A percentile compares a stretch with the other conserved stretches of the same genome.
These are phyloP conservation scores for Seison nebaliae DNA, from an alignment of 1,140 invertebrate genomes.

Conservation along the genomic window DNA sequence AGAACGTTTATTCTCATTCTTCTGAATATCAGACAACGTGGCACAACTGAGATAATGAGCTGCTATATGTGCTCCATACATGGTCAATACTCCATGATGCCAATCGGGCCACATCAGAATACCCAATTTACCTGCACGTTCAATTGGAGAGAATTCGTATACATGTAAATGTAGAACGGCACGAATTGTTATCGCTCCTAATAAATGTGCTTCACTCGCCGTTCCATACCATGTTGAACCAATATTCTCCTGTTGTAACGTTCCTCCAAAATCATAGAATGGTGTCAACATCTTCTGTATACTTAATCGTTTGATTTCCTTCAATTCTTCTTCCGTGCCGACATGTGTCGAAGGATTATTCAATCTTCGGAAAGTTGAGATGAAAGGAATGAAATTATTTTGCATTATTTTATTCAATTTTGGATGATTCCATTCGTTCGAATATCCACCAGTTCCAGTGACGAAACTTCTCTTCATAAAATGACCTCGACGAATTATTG, in stretches of 20 bases:
- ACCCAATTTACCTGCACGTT: slow-evolving; percentile 6
- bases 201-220: background rate
- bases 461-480: slow-evolving; percentile 6
- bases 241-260: too few species aligned
- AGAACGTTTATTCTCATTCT: too few species aligned
- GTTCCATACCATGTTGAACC: slow-evolving; percentile 11
- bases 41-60: slow-evolving; percentile 5
- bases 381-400: background rate
- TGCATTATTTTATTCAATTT: slow-evolving; percentile 3
- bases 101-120: slow-evolving; percentile 12
- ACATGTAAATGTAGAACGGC: slow-evolving; percentile 6
- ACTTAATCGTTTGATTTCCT: too few species aligned
- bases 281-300: too few species aligned
- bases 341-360: too few species aligned
- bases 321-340: too few species aligned
- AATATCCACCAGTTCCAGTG: slow-evolving; percentile 8
- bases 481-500: too few species aligned
- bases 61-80: slow-evolving; percentile 10
- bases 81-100: slow-evolving; percentile 9
- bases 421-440: slow-evolving; percentile 5
- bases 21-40: too few species aligned
- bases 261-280: slow-evolving; percentile 3
- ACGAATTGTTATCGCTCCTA: slow-evolving; percentile 1
- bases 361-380: too few species aligned
- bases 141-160: slow-evolving; percentile 5